Percentiles rank a stretch among this genome's conserved stretches.
Evolutionary conservation across 2,888 invertebrate genomes (phyloP).

Genomic region (Eulithis testata): DNA sequence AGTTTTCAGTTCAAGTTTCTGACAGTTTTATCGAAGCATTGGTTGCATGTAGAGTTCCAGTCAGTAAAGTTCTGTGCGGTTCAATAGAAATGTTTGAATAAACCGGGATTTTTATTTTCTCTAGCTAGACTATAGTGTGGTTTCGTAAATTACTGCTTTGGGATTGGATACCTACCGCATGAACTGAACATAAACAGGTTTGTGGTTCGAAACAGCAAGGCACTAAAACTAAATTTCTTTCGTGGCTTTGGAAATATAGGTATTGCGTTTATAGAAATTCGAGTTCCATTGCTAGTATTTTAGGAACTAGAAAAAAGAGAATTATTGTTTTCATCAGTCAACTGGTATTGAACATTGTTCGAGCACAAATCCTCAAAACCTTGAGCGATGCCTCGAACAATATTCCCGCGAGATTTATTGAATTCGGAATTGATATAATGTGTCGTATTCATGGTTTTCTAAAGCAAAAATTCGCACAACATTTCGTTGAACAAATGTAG

Average conservation of each 20-base stretch:
- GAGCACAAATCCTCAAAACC: conserved; percentile 4
- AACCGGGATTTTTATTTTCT: conserved; percentile 26
- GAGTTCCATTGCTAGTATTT: background rate
- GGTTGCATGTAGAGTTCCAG: conserved; percentile 20
- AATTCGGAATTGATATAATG: conserved; percentile 7
- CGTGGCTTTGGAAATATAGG: conserved; percentile 12
- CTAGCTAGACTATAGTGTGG: conserved; percentile 14
- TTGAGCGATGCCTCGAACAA: background rate
- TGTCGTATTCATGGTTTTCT: background rate
- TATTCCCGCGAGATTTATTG: conserved; percentile 16
- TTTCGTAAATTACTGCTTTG: conserved; percentile 22
- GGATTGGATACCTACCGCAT: conserved; percentile 7
- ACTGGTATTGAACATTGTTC: conserved; percentile 7
- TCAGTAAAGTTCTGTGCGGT: conserved; percentile 26
- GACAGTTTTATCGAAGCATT: conserved; percentile 10
- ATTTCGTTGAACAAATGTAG: conserved; percentile 1
- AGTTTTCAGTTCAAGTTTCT: conserved; percentile 14
- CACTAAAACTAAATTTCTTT: background rate
- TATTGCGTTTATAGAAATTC: conserved; percentile 3
- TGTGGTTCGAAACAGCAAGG: conserved; percentile 10
- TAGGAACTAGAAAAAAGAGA: background rate
- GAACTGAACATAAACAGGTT: conserved; percentile 15
- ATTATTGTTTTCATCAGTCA: conserved; percentile 8
- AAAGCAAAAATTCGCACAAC: background rate
- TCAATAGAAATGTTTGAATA: conserved; percentile 32